Evolutionary conservation across 2,113 vertebrate genomes (phyloP), one percentile per base, ranked within the genome.

Genomic region (Podarcis cretensis): DNA sequence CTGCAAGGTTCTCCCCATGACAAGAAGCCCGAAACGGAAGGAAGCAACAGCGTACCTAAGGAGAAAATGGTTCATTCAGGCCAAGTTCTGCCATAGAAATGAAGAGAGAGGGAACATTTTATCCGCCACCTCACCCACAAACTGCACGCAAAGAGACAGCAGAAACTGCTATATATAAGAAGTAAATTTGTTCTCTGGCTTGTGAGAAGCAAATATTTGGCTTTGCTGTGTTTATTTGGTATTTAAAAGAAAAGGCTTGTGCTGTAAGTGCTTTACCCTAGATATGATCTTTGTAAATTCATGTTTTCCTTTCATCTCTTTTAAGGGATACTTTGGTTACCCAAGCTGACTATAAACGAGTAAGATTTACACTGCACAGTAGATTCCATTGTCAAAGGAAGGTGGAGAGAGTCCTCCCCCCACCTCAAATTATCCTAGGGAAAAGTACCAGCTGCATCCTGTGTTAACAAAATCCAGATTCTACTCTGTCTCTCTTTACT

Each of bases 391-490:
- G 81, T 84, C 63, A 65, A 88, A 86, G 86, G 89, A 69, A 77
- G 37, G 90, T 40, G 27, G 54, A 84, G 87, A 85, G 25, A 40
- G 48, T 90, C n/a, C 7, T 59, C 68, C n/a, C 21, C 30, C 77
- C 40, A 81, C 27, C 87, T 88, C 20, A 37, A 91, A 63, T 23
- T 77, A 83, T 78, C 78, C 87, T 82, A 85, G 23, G 43, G 91
- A 80, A 73, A 89, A 92, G 20, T 82, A 68, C 80, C 83, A 94
- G 90, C 78, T 93, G 90, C 87, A 95, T 90, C 74, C 84, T 54
- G 2, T 66, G 65, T 71, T 94, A 91, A 37, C 89, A 91, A 92
- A 91, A 87, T 89, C n/a, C 65, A 89, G 65, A 89, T 86, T 84
- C 35, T 77, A 80, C 86, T 93, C 93, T 89, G 68, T 87, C 91